Evolutionary conservation across 2,113 vertebrate species (phyloP).

Genomic region (Daphoenositta chrysoptera): DNA sequence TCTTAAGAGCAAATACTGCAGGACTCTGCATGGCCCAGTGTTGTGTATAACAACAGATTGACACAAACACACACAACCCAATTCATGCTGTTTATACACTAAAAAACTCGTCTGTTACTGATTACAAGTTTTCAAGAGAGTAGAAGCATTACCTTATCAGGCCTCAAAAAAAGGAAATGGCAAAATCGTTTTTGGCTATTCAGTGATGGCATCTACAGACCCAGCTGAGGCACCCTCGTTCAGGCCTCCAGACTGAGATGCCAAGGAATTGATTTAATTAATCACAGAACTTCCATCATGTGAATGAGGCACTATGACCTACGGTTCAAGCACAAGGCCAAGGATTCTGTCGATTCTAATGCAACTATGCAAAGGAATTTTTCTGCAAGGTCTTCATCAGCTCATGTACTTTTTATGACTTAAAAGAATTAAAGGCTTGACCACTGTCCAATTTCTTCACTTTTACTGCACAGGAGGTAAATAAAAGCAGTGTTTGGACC

Average conservation of each 20-base stretch:
- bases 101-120: background rate
- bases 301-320: background rate
- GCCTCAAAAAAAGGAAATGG: background rate
- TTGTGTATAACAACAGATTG: fast-evolving
- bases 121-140: background rate
- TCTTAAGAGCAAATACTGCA: background rate
- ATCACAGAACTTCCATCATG: background rate
- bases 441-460: background rate
- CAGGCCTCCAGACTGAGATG: background rate
- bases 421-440: background rate
- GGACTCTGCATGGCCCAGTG: background rate
- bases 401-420: background rate
- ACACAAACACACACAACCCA: background rate
- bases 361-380: background rate
- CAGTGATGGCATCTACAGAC: background rate
- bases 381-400: background rate
- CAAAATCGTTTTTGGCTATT: background rate
- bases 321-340: background rate
- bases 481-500: background rate
- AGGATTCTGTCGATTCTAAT: background rate
- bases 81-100: background rate
- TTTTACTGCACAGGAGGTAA: background rate
- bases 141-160: background rate
- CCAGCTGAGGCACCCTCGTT: background rate
- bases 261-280: constrained; percentile 17